phyloP scores from a whole-genome alignment of 1,140 invertebrate species.

The Uloborus diversus region DNA sequence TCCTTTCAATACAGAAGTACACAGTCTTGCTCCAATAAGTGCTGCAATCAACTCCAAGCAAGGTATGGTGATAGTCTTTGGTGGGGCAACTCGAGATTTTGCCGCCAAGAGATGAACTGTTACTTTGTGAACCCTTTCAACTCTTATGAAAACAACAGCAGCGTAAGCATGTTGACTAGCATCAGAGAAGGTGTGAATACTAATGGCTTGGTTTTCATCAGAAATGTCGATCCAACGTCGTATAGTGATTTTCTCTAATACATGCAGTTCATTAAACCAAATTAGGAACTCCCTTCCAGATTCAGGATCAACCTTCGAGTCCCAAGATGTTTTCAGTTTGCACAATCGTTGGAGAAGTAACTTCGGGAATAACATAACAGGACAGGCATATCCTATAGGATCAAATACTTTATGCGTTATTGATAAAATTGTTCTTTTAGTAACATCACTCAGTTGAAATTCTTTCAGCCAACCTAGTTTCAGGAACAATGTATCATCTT shows the following conservation, averaged over 20 bases:
- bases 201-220: neutral
- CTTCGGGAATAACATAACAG: constrained; percentile 16
- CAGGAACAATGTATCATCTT: neutral
- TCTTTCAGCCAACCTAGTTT: neutral
- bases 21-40: neutral
- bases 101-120: neutral
- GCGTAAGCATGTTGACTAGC: neutral
- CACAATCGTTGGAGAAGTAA: constrained; percentile 40
- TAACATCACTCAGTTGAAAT: neutral
- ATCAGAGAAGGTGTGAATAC: neutral
- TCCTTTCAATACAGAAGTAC: no score
- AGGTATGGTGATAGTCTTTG: neutral
- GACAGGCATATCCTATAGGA: constrained; percentile 6
- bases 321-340: neutral
- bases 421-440: constrained; percentile 19
- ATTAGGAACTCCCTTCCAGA: neutral
- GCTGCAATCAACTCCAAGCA: neutral
- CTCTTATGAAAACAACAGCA: neutral
- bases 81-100: neutral
- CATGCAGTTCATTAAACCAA: neutral
- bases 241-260: neutral
- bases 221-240: neutral
- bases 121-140: neutral
- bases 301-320: neutral
- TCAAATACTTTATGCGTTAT: constrained; percentile 34